phyloP scores from a whole-genome alignment of 2,797 vertebrate species.

The Pyrocephalus nanus region DNA sequence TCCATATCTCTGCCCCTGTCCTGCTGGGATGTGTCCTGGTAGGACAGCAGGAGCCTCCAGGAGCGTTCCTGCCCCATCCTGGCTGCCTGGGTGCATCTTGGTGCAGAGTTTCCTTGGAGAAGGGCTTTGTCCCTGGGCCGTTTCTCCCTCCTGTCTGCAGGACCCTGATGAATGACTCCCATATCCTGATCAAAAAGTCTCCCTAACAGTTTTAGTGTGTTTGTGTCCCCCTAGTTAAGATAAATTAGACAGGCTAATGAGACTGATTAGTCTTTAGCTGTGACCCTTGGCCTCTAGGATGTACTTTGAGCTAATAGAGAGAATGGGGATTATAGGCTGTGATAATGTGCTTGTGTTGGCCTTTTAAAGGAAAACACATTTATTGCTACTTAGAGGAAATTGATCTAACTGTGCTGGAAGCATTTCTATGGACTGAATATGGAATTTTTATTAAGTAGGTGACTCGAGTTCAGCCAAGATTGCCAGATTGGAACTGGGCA shows the following conservation, averaged over 20 bases:
- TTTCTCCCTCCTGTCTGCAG: conserved; percentile 79
- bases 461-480: conserved; percentile 79
- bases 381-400: conserved; percentile 99
- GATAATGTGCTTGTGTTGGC: conserved; percentile 88
- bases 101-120: conserved; percentile 52
- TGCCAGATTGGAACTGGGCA: conserved; percentile 45
- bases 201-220: conserved; percentile 84
- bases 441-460: conserved; percentile 94
- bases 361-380: conserved; percentile 98
- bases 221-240: conserved; percentile 83
- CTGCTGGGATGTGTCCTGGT: background rate
- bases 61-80: background rate
- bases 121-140: conserved; percentile 60
- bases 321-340: conserved; percentile 80
- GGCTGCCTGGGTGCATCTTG: background rate
- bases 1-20: background rate
- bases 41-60: background rate
- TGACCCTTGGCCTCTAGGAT: conserved; percentile 81
- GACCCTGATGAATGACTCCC: conserved; percentile 87
- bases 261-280: conserved; percentile 85
- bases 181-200: conserved; percentile 81
- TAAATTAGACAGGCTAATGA: conserved; percentile 86
- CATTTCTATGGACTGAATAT: conserved; percentile 88
- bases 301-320: conserved; percentile 80
- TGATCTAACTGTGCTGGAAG: conserved; percentile 98